Evolutionary conservation across 2,113 vertebrate genomes (phyloP), one percentile per base, ranked within the genome.

Genomic region (Sinocyclocheilus rhinocerous): DNA sequence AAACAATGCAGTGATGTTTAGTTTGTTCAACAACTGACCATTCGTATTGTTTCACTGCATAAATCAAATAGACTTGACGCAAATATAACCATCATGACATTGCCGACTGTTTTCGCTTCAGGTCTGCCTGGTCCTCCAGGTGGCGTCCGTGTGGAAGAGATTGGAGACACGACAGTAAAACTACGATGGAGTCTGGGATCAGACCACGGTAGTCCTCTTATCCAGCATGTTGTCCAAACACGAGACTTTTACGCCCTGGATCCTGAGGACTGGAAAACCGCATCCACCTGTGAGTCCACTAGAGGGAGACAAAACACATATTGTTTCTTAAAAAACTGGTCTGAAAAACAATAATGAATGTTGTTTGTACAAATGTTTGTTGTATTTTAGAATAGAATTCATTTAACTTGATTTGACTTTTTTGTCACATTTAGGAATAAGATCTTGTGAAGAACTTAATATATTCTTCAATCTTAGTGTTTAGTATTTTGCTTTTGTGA

Each of bases 61-160:
- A 36, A 36, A 36, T 36, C 36, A 36, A 36, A 36, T 36, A 36
- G 36, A 36, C 36, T 36, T 36, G 36, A 36, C 36, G 36, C 36
- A 36, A 36, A 36, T 36, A 36, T 36, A 36, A 36, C 36, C 36
- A 36, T 36, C 36, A 36, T 36, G 36, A 36, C 36, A 36, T 36
- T 36, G 36, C 36, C 36, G 7, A 45, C 45, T 48, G 10, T 48
- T 48, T 13, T 12, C 50, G 4, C 55, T 61, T 39, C 65, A 99
- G 98, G 98, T 42, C 96, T 96, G 78, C 98, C 98, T 6, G 98
- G 98, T 6, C 98, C 97, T 76, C 98, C 98, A 0, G 98, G 98
- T 63, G 96, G 97, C 80, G 93, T 99, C 86, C 94, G 96, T 86
- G 90, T 98, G 79, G 97, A 97, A 87, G 96, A 98, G 33, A 95